phyloP scores from a whole-genome alignment of 53 echinoderm and acorn worm species.

The Paracentrotus lividus region DNA sequence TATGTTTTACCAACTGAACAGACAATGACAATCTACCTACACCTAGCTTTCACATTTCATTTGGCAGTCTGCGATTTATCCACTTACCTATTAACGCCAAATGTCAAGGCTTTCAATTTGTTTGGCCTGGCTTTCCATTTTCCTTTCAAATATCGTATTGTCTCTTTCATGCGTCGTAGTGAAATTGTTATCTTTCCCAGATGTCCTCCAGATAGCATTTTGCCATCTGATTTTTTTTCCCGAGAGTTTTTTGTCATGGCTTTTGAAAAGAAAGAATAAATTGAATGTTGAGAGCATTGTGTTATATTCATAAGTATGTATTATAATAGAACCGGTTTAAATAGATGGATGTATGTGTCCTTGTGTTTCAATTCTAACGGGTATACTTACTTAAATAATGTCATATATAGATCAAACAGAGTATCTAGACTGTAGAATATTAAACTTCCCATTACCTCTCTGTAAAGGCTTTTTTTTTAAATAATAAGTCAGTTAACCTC shows the following conservation, averaged over 20 bases:
- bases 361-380: too few species aligned
- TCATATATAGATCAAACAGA: not conserved
- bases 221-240: too few species aligned
- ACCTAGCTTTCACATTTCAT: slow-evolving; percentile 59
- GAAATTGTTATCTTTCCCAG: slow-evolving; percentile 1
- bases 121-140: slow-evolving; percentile 40
- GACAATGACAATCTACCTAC: slow-evolving; percentile 31
- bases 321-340: too few species aligned
- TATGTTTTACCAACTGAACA: not conserved
- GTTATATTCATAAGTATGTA: too few species aligned
- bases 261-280: too few species aligned
- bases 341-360: too few species aligned
- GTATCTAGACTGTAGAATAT: not conserved
- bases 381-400: not conserved
- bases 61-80: not conserved
- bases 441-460: too few species aligned
- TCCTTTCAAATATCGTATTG: not conserved
- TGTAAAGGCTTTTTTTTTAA: too few species aligned
- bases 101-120: slow-evolving; percentile 69
- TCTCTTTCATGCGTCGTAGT: not conserved
- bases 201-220: slow-evolving; percentile 2
- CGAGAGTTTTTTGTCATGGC: too few species aligned
- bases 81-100: slow-evolving; percentile 61
- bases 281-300: too few species aligned
- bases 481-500: too few species aligned